Conservation (phyloP, 35 echinoderm and acorn worm genomes). For the Apostichopus parvimensis region DNA sequence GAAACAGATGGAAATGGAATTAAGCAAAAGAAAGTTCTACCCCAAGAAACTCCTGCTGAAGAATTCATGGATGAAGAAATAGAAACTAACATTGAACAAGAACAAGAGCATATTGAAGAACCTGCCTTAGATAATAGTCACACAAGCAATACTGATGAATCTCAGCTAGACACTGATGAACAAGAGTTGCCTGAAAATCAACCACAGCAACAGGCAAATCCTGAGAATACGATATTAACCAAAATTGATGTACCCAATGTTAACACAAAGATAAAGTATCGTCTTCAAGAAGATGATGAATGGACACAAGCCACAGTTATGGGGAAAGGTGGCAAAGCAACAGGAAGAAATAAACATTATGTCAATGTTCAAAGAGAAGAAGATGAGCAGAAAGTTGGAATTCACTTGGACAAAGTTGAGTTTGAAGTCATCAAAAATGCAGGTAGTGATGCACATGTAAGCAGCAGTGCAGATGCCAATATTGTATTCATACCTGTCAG, state of each 20-base stretch:
- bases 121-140: not conserved
- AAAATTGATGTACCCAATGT: not conserved
- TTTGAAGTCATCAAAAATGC: not conserved
- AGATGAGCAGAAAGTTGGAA: slow-evolving; percentile 7
- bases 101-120: too few species aligned
- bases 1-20: not conserved
- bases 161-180: not conserved
- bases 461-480: not conserved
- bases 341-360: not conserved
- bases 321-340: too few species aligned
- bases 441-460: not conserved
- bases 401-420: slow-evolving; percentile 15
- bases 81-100: too few species aligned
- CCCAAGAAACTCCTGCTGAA: not conserved
- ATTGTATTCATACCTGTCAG: slow-evolving; percentile 5
- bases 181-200: not conserved
- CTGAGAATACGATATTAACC: not conserved
- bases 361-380: not conserved
- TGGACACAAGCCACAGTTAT: not conserved
- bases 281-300: not conserved
- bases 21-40: not conserved
- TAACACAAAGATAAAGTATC: slow-evolving; percentile 6
- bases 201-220: not conserved
- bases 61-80: not conserved
- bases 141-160: not conserved